Evolutionary conservation across 2,888 invertebrate genomes (phyloP).

Genomic region (Pelosia muscerda): DNA sequence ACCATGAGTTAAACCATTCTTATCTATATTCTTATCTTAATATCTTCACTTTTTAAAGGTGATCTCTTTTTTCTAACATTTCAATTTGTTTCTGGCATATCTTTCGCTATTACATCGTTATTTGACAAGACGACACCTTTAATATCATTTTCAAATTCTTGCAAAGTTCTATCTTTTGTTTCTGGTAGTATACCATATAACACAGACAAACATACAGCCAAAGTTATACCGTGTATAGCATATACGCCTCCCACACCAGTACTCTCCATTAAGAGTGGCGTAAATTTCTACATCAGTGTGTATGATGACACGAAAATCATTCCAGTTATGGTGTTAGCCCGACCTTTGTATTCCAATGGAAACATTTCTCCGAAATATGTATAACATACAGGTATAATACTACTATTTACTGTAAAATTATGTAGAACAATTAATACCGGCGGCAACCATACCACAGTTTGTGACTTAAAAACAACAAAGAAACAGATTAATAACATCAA

Average conservation of each 20-base stretch:
- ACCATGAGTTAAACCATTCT: no score
- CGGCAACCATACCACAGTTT: not conserved
- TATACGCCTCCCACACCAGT: not conserved
- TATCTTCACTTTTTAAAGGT: no score
- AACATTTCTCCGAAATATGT: conserved; percentile 8
- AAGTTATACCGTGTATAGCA: no score
- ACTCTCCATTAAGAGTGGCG: conserved; percentile 56
- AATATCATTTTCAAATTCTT: no score
- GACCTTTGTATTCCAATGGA: conserved; percentile 11
- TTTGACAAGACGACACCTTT: no score
- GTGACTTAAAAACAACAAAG: conserved; percentile 4
- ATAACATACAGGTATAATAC: conserved; percentile 12
- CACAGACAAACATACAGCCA: no score
- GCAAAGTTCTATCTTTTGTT: no score
- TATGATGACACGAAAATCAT: conserved; percentile 56
- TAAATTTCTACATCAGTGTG: conserved; percentile 55
- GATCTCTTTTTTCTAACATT: no score
- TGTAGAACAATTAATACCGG: conserved; percentile 2
- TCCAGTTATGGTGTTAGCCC: conserved; percentile 37
- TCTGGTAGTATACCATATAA: no score
- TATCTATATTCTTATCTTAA: no score
- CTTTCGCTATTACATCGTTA: no score
- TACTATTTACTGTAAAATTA: conserved; percentile 6
- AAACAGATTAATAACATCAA: conserved; percentile 14
- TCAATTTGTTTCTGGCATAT: no score